phyloP scores from a whole-genome alignment of 2,888 invertebrate genomes.

The Troides helena region DNA sequence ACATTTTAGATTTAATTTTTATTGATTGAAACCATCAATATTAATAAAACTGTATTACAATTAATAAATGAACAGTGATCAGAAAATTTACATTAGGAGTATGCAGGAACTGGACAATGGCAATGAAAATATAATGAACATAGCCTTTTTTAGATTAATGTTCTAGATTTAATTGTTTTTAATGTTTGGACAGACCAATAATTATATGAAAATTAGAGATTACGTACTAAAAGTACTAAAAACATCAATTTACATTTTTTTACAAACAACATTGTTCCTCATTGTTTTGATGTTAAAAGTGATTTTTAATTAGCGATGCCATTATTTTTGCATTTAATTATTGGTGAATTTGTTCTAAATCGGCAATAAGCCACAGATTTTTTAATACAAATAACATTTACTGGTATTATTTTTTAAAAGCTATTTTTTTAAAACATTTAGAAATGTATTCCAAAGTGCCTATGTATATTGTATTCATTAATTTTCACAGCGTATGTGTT shows the following conservation, averaged over 20 bases:
- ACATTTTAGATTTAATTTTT: slow-evolving; percentile 14
- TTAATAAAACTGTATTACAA: neutral
- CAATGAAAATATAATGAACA: neutral
- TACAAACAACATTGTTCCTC: neutral
- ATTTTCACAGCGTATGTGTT: neutral
- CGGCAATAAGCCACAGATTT: neutral
- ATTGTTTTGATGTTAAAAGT: slow-evolving; percentile 8
- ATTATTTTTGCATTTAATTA: slow-evolving; percentile 22
- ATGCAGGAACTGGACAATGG: neutral
- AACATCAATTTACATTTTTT: slow-evolving; percentile 1
- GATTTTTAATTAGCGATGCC: slow-evolving; percentile 1
- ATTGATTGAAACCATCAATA: slow-evolving; percentile 12
- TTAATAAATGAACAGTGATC: neutral
- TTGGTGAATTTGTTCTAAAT: neutral
- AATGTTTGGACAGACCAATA: slow-evolving; percentile 15
- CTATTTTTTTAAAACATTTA: neutral
- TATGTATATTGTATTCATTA: slow-evolving; percentile 1
- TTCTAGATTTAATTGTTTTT: slow-evolving; percentile 15
- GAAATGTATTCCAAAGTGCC: slow-evolving; percentile 10
- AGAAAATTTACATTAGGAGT: neutral
- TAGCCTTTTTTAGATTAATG: neutral
- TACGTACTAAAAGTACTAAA: slow-evolving; percentile 20
- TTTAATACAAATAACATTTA: neutral
- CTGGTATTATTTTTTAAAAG: neutral
- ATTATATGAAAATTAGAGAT: slow-evolving; percentile 19